Evolutionary conservation across 1,140 invertebrate species (phyloP).

Genomic region (Epicauta chinensis): DNA sequence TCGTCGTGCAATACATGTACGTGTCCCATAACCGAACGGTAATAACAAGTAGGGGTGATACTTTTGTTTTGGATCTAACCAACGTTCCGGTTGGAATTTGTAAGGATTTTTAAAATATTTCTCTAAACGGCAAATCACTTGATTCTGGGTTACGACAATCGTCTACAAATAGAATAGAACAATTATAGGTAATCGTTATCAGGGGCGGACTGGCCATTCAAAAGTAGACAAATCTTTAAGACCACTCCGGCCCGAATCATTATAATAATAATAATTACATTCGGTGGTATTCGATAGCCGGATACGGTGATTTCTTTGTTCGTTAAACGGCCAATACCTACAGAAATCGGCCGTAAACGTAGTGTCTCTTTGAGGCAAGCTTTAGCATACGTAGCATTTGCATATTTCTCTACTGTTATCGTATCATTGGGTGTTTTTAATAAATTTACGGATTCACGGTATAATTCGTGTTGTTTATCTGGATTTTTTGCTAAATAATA

Average conservation of each 20-base stretch:
- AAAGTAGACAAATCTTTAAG: no score
- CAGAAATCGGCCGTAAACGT: constrained; percentile 73
- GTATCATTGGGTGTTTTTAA: constrained; percentile 46
- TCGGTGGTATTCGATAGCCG: constrained; percentile 74
- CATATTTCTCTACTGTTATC: constrained; percentile 54
- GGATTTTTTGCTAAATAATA: constrained; percentile 74
- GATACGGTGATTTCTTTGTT: constrained; percentile 69
- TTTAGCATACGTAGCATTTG: constrained; percentile 64
- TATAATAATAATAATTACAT: no score
- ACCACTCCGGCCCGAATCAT: no score
- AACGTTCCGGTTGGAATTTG: constrained; percentile 69
- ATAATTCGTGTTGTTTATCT: constrained; percentile 65
- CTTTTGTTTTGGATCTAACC: constrained; percentile 55
- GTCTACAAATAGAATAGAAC: constrained; percentile 54
- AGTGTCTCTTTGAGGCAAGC: constrained; percentile 80
- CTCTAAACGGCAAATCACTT: constrained; percentile 62
- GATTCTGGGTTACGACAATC: constrained; percentile 81
- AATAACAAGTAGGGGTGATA: constrained; percentile 71
- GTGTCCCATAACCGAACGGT: constrained; percentile 84
- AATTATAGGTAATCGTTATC: constrained; percentile 60
- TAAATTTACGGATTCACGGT: constrained; percentile 55
- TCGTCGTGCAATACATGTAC: constrained; percentile 80
- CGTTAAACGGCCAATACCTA: constrained; percentile 73
- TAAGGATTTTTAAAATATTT: constrained; percentile 65
- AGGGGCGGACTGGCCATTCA: no score